phyloP scores from a whole-genome alignment of 2,797 vertebrate genomes.

The Sparidentex hasta region DNA sequence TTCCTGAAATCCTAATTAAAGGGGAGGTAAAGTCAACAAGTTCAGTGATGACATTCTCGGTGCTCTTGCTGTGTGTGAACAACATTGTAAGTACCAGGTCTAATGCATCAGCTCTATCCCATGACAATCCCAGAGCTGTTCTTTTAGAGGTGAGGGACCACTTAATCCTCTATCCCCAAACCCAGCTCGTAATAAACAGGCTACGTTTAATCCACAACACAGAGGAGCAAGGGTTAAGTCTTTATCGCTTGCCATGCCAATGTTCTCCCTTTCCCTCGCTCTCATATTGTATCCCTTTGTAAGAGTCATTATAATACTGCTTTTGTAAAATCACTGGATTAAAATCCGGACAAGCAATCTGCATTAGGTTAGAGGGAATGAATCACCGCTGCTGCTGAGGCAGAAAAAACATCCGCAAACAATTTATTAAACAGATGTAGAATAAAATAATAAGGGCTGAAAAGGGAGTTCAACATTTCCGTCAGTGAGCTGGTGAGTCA shows the following conservation, averaged over 20 bases:
- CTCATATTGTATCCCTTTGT: conserved; percentile 43
- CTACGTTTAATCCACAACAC: conserved; percentile 70
- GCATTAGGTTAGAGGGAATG: conserved; percentile 47
- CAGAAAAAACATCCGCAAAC: neutral
- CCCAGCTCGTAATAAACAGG: conserved; percentile 66
- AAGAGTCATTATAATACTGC: conserved; percentile 51
- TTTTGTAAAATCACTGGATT: conserved; percentile 62
- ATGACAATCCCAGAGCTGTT: conserved; percentile 60
- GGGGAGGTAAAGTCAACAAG: conserved; percentile 35
- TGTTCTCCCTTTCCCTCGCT: conserved; percentile 47
- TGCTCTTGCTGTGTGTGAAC: conserved; percentile 39
- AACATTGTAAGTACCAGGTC: conserved; percentile 42
- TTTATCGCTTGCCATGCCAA: conserved; percentile 51
- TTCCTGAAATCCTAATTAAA: conserved; percentile 55
- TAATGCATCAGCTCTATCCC: conserved; percentile 51
- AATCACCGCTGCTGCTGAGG: conserved; percentile 29
- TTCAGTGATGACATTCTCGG: conserved; percentile 34
- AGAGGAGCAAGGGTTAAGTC: conserved; percentile 67
- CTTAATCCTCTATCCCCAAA: conserved; percentile 64
- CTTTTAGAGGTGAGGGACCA: conserved; percentile 59
- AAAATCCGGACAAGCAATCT: conserved; percentile 54
- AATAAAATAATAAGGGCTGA: conserved; percentile 26
- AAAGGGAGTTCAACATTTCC: conserved; percentile 8
- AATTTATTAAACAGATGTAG: conserved; percentile 60
- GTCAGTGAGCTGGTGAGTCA: conserved; percentile 12